Evolutionary conservation across 2,888 invertebrate genomes (phyloP), one percentile per base, ranked within the genome.

Genomic region (Pseudoips prasinana): DNA sequence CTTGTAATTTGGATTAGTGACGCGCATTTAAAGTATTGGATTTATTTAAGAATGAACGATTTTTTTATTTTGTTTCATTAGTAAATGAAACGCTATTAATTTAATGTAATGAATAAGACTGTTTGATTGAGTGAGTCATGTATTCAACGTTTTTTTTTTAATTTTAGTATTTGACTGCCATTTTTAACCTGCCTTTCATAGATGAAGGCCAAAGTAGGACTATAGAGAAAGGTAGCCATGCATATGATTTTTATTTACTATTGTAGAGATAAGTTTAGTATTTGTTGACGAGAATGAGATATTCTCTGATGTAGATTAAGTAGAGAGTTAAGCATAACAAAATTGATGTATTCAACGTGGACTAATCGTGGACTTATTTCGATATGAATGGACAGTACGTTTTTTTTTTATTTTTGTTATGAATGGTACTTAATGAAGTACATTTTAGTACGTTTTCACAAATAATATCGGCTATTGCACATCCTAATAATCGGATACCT

Each of bases 111-210:
- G 59, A 56, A 82, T 77, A 83, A 84, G 84, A 85, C 84, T 85
- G 84, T 74, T 73, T 65, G 74, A 70, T 71, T 72, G 80, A 69
- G 72, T 77, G 76, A 73, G 69, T 64, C 64, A 59, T 67, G 72
- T 74, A 72, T 73, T 77, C 64, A 54, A 61, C 59, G 39, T 44
- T 63, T 65, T 63, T 69, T 63, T 69, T 71, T 68, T 65, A 62
- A 70, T 76, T 74, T 70, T 67, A 69, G 66, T 58, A 56, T 65
- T 74, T 72, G 77, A 77, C 80, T 83, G 80, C 78, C 77, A 78
- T 73, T 70, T 68, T 69, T 64, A 37, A 48, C 27, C 55, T 46
- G 46, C 39, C 54, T 48, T 51, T 41, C 32, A 39, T 30, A 39
- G 11, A 56, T 42, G 32, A 52, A 49, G 47, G 58, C 54, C 59